phyloP scores from a whole-genome alignment of 1,140 invertebrate species.

The Bombyx mandarina region DNA sequence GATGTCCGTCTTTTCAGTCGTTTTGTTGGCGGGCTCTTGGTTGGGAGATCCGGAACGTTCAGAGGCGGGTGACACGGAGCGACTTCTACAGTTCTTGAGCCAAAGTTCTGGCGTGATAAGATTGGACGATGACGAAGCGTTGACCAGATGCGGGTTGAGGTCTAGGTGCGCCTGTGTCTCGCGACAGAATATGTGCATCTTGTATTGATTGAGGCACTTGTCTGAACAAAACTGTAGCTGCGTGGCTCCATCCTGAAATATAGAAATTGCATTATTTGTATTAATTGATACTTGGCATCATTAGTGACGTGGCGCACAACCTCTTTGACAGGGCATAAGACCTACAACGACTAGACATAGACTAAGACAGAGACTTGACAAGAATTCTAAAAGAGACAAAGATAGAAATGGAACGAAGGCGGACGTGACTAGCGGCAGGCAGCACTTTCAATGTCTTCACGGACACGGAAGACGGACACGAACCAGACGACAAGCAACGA shows the following conservation, averaged over 20 bases:
- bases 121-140: constrained; percentile 60
- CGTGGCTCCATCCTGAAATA: constrained; percentile 79
- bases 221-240: constrained; percentile 88
- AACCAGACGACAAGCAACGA: too few relatives aligned
- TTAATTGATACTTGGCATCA: too few relatives aligned
- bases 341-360: too few relatives aligned
- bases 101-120: constrained; percentile 91
- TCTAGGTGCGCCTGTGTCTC: constrained; percentile 92
- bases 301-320: too few relatives aligned
- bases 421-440: too few relatives aligned
- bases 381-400: too few relatives aligned
- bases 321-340: too few relatives aligned
- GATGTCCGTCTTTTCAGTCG: constrained; percentile 44
- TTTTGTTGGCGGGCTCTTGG: constrained; percentile 28
- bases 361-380: too few relatives aligned
- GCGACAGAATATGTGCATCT: constrained; percentile 95
- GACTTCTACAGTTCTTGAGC: constrained; percentile 82
- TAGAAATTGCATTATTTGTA: constrained; percentile 5
- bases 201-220: constrained; percentile 95
- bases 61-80: constrained; percentile 72
- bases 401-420: too few relatives aligned
- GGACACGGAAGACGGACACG: too few relatives aligned
- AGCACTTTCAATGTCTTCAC: too few relatives aligned
- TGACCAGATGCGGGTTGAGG: constrained; percentile 80
- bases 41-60: constrained; percentile 52